Percentiles rank a stretch among this genome's conserved stretches.
Conservation (phyloP, 2,113 vertebrate genomes). For the Pedetes capensis region DNA sequence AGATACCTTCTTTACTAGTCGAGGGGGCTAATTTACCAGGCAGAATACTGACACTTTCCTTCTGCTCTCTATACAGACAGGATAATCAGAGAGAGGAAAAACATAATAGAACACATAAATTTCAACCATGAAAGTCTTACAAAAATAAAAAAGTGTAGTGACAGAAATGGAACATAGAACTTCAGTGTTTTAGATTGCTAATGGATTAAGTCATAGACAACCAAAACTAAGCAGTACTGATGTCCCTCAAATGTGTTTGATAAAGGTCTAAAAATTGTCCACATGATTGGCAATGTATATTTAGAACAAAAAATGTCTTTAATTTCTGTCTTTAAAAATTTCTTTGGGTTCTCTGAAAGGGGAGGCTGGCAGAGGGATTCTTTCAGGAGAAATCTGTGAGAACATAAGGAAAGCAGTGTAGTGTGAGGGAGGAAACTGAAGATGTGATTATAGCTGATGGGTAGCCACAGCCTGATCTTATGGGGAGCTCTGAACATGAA, state of each 20-base stretch:
- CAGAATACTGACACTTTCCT: background rate
- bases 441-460: background rate
- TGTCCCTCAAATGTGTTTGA: background rate
- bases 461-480: background rate
- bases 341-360: background rate
- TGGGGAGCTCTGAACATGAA: background rate
- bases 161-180: slow-evolving; percentile 3
- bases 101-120: background rate
- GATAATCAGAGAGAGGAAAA: background rate
- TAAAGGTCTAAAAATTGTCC: slow-evolving; percentile 1
- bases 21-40: background rate
- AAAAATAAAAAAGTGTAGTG: background rate
- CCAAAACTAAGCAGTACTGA: background rate
- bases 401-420: background rate
- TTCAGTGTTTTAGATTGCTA: background rate
- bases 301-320: background rate
- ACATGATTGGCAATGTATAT: background rate
- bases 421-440: background rate
- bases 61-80: background rate
- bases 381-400: background rate
- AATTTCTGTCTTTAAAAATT: background rate
- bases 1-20: background rate
- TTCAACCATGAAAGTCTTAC: background rate
- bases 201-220: background rate
- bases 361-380: background rate